Conservation (phyloP, 2,797 vertebrate species). For the Vespertilio murinus region DNA sequence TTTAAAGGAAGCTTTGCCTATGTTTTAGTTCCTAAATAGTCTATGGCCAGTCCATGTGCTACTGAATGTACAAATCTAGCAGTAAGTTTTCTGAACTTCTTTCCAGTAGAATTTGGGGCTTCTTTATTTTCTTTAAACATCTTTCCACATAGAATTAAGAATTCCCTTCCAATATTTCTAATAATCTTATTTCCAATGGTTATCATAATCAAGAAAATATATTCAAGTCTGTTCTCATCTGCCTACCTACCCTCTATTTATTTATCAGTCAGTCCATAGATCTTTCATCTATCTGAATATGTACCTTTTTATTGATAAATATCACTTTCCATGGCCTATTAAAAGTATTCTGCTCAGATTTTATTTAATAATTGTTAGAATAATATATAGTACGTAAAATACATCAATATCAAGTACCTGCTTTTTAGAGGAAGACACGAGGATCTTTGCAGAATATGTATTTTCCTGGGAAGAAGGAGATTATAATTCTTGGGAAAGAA, state of each 20-base stretch:
- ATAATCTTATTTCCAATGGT: not conserved
- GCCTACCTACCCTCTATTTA: not conserved
- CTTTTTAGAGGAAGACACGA: not conserved
- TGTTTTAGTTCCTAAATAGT: not conserved
- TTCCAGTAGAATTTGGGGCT: not conserved
- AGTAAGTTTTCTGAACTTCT: not conserved
- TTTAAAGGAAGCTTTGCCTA: not conserved
- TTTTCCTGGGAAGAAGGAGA: not conserved
- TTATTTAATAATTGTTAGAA: not conserved
- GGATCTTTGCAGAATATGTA: not conserved
- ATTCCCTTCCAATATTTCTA: not conserved
- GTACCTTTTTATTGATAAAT: not conserved
- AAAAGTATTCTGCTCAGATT: not conserved
- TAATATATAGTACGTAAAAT: not conserved
- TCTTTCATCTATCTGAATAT: not conserved
- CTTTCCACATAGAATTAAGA: not conserved
- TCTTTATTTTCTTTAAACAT: not conserved
- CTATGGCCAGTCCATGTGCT: not conserved
- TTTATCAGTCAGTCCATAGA: not conserved
- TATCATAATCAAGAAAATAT: not conserved
- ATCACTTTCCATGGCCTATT: not conserved
- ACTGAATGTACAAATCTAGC: not conserved
- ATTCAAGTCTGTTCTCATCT: not conserved
- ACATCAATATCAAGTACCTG: not conserved
- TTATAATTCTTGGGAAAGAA: not conserved